These are phyloP conservation scores for Nephrotoma appendiculata DNA, from an alignment of 2,888 invertebrate species.

Conservation along the genomic window DNA sequence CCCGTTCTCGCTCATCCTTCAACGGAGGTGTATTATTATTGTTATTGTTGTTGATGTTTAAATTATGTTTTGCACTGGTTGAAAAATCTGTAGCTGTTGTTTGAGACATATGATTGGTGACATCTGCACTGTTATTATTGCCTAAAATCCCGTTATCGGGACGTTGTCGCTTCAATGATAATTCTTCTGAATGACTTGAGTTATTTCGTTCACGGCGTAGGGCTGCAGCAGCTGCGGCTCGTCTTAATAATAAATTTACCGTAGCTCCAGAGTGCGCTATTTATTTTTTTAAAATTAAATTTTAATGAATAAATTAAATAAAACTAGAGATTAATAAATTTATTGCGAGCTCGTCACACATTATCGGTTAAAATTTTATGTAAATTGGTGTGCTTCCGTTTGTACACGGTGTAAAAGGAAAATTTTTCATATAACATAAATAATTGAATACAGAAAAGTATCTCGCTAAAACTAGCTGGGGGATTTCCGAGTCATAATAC, in stretches of 20 bases:
- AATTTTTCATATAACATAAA: too few relatives aligned
- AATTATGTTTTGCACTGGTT: constrained; percentile 18
- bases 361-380: too few relatives aligned
- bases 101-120: constrained; percentile 35
- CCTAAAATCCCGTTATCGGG: constrained; percentile 27
- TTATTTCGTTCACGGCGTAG: constrained; percentile 24
- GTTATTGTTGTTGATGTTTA: constrained; percentile 31
- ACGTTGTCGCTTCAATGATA: constrained; percentile 27
- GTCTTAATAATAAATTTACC: constrained; percentile 51
- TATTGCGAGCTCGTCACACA: too few relatives aligned
- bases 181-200: constrained; percentile 24
- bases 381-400: too few relatives aligned
- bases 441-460: too few relatives aligned
- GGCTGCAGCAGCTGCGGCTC: constrained; percentile 37
- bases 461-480: too few relatives aligned
- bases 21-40: constrained; percentile 33
- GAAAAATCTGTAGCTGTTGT: constrained; percentile 33
- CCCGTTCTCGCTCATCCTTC: constrained; percentile 23
- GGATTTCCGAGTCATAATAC: too few relatives aligned
- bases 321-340: not conserved
- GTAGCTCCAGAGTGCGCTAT: constrained; percentile 24
- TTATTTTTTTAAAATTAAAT: not conserved
- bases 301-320: not conserved
- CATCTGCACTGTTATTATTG: constrained; percentile 48
- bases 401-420: too few relatives aligned